Evolutionary conservation across 2,888 invertebrate species (phyloP), one percentile per base, ranked within the genome.

Genomic region (Netelia fuscicornis): DNA sequence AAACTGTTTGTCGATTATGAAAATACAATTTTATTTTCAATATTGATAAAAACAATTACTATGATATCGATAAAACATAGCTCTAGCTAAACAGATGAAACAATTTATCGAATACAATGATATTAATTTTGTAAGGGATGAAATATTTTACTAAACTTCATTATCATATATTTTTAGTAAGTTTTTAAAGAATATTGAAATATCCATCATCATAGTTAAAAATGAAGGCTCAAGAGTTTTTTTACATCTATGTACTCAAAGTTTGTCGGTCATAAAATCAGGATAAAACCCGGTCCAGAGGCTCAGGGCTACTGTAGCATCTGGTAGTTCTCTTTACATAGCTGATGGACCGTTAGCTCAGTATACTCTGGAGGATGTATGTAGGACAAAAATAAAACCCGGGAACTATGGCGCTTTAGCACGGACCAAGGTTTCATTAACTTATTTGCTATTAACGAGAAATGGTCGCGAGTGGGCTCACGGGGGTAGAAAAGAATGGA

Each of bases 391-490:
- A 84, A 71, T 84, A 76, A 81, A 67, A 72, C 65, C 62, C 60
- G 54, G n/a, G 75, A 56, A 52, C 71, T 76, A 72, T 67, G 67
- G 56, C 67, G 67, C 81, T 84, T 71, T 52, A 58, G 56, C 30
- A 25, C n/a, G 52, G 20, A 72, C 71, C 52, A 60, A 81, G 67
- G 72, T 84, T 77, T 84, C 80, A 77, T 80, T 72, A 84, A 80
- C 80, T 81, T 81, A 81, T 84, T 76, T 81, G 81, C 80, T 67
- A 84, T 84, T 81, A 84, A 76, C 76, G 84, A 84, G 72, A 77
- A 84, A 44, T 76, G 64, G 64, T 17, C 44, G 56, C 44, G 54
- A 25, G 17, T 25, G 17, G n/a, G 52, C 68, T 65, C 10, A 13
- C 56, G 20, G 23, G 20, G 48, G 25, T 25, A 52, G 25, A 65